Percentiles rank a stretch among this genome's conserved stretches.
phyloP scores from a whole-genome alignment of 2,888 invertebrate species.

The Danaus chrysippus region DNA sequence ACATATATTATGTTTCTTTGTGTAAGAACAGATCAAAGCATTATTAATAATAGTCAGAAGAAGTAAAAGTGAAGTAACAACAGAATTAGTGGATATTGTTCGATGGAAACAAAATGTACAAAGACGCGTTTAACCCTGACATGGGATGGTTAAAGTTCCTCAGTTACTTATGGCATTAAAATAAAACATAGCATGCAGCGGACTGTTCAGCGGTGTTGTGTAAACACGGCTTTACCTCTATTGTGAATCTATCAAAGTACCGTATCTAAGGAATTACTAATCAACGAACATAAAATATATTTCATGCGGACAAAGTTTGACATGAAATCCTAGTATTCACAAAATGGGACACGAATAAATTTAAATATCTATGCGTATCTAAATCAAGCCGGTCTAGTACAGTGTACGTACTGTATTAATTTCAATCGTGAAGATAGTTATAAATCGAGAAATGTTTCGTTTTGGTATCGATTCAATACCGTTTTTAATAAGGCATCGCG shows the following conservation, averaged over 20 bases:
- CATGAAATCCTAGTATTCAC: constrained; percentile 45
- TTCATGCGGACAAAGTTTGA: constrained; percentile 52
- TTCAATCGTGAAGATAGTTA: constrained; percentile 52
- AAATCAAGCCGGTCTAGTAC: constrained; percentile 47
- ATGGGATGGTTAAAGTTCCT: background rate
- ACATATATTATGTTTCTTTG: too few relatives aligned
- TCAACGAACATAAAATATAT: constrained; percentile 51
- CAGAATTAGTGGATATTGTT: constrained; percentile 3
- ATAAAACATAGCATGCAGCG: constrained; percentile 14
- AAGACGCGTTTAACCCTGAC: background rate
- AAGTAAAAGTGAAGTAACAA: background rate
- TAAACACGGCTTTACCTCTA: constrained; percentile 23
- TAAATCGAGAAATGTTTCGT: constrained; percentile 35
- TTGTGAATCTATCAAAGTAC: constrained; percentile 28
- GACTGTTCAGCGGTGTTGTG: constrained; percentile 17
- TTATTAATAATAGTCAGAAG: background rate
- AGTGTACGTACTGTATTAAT: constrained; percentile 54
- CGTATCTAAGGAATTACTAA: constrained; percentile 32
- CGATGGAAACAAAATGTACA: constrained; percentile 4
- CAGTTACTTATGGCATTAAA: background rate
- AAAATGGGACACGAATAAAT: constrained; percentile 64
- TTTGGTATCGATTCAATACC: constrained; percentile 54
- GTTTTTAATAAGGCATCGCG: constrained; percentile 75
- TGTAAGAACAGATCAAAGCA: background rate
- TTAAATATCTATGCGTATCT: constrained; percentile 47